A percentile compares a stretch with the other conserved stretches of the same genome.
These are phyloP conservation scores for Dryadula phaetusa DNA, from an alignment of 2,888 invertebrate genomes.

Conservation along the genomic window DNA sequence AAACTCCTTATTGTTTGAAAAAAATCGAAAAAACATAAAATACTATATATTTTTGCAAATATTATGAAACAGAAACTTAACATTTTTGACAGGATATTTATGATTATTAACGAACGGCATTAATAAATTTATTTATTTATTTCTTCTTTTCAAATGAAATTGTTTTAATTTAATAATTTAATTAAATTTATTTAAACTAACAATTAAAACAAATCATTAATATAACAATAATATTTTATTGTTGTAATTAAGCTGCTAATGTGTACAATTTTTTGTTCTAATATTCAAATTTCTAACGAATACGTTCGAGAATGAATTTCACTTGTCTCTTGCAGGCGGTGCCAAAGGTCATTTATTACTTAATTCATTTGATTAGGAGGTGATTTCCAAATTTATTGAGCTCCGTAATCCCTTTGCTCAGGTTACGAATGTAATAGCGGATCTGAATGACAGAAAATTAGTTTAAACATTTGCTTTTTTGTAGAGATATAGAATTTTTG, in stretches of 20 bases:
- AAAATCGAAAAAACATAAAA: too few species aligned
- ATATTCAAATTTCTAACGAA: constrained; percentile 2
- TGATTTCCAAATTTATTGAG: constrained; percentile 28
- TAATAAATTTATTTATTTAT: too few species aligned
- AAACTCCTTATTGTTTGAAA: too few species aligned
- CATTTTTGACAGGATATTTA: too few species aligned
- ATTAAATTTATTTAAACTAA: too few species aligned
- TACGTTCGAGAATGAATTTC: constrained; percentile 19
- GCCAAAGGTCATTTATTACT: constrained; percentile 30
- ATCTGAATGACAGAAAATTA: neutral
- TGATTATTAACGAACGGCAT: too few species aligned
- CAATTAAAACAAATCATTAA: too few species aligned
- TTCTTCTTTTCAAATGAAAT: too few species aligned
- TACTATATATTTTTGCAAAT: too few species aligned
- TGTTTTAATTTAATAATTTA: too few species aligned
- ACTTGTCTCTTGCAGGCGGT: constrained; percentile 29
- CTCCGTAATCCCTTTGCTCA: neutral
- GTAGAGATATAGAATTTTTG: neutral
- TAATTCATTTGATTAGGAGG: constrained; percentile 25
- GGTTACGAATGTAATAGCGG: neutral
- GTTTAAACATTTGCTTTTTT: neutral
- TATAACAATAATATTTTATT: neutral
- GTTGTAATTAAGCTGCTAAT: neutral
- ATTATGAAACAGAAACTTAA: too few species aligned
- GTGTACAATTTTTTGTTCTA: constrained; percentile 3